Percentiles rank a stretch among this genome's conserved stretches.
phyloP scores from a whole-genome alignment of 2,888 invertebrate genomes.

The Iphiclides podalirius region DNA sequence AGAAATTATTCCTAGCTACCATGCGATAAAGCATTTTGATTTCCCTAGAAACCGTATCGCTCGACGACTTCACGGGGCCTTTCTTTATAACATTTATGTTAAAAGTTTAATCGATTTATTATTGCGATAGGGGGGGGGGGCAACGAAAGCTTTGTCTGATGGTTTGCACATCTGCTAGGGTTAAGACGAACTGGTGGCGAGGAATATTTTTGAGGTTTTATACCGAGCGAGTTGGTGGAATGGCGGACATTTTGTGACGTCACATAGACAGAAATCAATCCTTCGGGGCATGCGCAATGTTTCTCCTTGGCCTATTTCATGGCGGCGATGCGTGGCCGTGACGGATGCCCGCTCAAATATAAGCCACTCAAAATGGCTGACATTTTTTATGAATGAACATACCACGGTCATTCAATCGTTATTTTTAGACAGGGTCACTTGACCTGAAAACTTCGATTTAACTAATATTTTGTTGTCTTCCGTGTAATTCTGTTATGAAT shows the following conservation, averaged over 20 bases:
- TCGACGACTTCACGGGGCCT: conserved; percentile 36
- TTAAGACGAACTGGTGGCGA: conserved; percentile 42
- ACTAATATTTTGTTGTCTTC: not conserved
- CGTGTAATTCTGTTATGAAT: not conserved
- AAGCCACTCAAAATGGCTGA: conserved; percentile 53
- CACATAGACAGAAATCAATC: conserved; percentile 65
- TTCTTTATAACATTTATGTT: conserved; percentile 40
- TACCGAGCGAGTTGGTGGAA: conserved; percentile 52
- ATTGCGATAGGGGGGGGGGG: conserved; percentile 22
- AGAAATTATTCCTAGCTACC: conserved; percentile 19
- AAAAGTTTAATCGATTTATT: conserved; percentile 22
- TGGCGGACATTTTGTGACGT: conserved; percentile 75
- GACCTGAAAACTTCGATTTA: conserved; percentile 20
- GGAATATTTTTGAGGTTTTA: conserved; percentile 60
- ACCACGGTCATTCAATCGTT: conserved; percentile 61
- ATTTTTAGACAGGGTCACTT: conserved; percentile 48
- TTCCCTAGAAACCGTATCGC: conserved; percentile 50
- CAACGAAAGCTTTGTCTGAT: conserved; percentile 5
- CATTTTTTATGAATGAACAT: conserved; percentile 67
- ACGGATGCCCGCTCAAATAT: conserved; percentile 46
- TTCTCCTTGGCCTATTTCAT: conserved; percentile 67
- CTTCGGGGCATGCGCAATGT: conserved; percentile 60
- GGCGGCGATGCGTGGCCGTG: conserved; percentile 49
- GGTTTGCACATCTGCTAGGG: conserved; percentile 43
- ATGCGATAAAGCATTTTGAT: conserved; percentile 51